phyloP scores from a whole-genome alignment of 2,888 invertebrate species.

The Tolmerus cingulatus region DNA sequence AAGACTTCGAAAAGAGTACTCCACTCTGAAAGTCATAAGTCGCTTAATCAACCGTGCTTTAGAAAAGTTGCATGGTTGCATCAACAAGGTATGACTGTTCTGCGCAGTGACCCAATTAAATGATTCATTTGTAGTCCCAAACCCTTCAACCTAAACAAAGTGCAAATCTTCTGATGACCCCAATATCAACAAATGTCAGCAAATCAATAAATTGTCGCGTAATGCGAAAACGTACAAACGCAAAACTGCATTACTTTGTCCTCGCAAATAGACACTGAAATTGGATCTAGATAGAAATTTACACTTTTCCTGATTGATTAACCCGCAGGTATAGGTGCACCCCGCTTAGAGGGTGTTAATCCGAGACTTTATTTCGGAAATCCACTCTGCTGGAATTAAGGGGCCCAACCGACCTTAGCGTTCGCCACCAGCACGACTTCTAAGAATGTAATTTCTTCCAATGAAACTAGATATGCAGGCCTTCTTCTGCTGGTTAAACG shows the following conservation, averaged over 20 bases:
- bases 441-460: background rate
- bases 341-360: background rate
- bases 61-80: background rate
- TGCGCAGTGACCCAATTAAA: background rate
- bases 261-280: background rate
- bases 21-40: background rate
- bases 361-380: background rate
- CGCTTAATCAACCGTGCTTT: background rate
- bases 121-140: background rate
- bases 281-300: background rate
- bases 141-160: background rate
- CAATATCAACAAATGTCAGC: background rate
- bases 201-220: conserved; percentile 9
- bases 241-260: background rate
- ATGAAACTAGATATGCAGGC: background rate
- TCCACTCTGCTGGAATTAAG: background rate
- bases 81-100: background rate
- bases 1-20: background rate
- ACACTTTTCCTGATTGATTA: conserved; percentile 1
- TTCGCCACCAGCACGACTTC: background rate
- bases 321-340: background rate
- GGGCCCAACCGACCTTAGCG: background rate
- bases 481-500: background rate
- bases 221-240: background rate
- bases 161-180: background rate